Conservation (phyloP, 2,888 invertebrate genomes). For the Idaea aversata region DNA sequence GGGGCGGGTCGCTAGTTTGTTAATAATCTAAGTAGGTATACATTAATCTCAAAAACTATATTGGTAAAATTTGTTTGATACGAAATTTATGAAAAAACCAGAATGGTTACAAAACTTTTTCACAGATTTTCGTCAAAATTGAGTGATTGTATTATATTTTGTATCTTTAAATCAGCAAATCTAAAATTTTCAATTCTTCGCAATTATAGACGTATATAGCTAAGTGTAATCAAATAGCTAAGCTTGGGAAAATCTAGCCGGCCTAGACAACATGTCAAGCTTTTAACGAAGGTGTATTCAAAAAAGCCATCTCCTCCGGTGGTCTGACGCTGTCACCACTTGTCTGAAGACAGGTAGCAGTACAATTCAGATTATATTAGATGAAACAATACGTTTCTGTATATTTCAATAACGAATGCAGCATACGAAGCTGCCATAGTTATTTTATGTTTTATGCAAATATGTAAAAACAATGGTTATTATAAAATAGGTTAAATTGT, state of each 20-base stretch:
- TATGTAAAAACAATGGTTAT: too few species aligned
- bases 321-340: slow-evolving; percentile 56
- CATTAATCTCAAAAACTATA: too few species aligned
- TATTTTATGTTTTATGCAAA: too few species aligned
- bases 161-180: too few species aligned
- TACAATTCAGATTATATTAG: slow-evolving; percentile 10
- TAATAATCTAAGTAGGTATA: too few species aligned
- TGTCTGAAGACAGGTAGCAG: neutral
- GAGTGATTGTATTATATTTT: too few species aligned
- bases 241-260: slow-evolving; percentile 30
- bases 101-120: too few species aligned
- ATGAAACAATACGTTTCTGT: slow-evolving; percentile 14
- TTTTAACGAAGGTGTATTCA: slow-evolving; percentile 65
- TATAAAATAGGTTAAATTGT: neutral
- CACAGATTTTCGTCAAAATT: too few species aligned
- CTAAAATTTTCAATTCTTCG: too few species aligned
- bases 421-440: neutral
- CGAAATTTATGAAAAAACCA: too few species aligned
- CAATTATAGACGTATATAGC: neutral
- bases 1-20: too few species aligned
- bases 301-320: slow-evolving; percentile 69
- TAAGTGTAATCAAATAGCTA: neutral
- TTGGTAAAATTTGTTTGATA: too few species aligned
- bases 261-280: slow-evolving; percentile 54
- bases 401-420: neutral